A percentile compares a stretch with the other conserved stretches of the same genome.
phyloP scores from a whole-genome alignment of 2,113 vertebrate species.

The Oenanthe oenanthe region DNA sequence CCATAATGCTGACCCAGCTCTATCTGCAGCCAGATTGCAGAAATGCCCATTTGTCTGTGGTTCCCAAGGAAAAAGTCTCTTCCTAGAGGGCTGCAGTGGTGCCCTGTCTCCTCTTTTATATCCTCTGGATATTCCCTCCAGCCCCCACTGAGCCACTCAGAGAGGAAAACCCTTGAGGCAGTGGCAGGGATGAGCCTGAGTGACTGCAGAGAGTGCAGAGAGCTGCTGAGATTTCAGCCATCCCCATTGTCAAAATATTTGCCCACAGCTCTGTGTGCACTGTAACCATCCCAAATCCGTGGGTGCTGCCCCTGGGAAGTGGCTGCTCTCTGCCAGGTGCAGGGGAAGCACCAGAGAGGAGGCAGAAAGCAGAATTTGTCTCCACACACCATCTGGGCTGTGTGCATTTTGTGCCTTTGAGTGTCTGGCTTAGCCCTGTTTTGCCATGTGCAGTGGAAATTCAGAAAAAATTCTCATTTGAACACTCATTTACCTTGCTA shows the following conservation, averaged over 20 bases:
- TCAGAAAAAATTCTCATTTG: neutral
- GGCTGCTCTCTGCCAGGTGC: neutral
- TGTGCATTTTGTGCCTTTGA: neutral
- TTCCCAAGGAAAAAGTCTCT: neutral
- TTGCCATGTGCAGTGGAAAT: neutral
- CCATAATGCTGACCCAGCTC: neutral
- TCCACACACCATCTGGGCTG: neutral
- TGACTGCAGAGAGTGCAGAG: neutral
- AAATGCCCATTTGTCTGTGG: neutral
- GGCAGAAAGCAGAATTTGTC: neutral
- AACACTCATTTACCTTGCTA: neutral
- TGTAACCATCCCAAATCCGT: neutral
- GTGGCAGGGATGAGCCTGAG: neutral
- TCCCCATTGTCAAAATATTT: neutral
- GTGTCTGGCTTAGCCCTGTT: neutral
- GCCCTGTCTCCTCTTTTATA: neutral
- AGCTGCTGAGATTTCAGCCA: neutral
- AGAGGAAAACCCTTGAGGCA: neutral
- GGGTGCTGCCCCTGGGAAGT: neutral
- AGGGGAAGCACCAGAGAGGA: neutral
- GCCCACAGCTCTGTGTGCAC: neutral
- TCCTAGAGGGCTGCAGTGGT: neutral
- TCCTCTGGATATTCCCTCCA: neutral
- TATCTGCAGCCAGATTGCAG: fast-evolving
- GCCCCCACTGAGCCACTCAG: neutral